Conservation (phyloP, 1,140 invertebrate genomes). For the Zaprionus africanus region DNA sequence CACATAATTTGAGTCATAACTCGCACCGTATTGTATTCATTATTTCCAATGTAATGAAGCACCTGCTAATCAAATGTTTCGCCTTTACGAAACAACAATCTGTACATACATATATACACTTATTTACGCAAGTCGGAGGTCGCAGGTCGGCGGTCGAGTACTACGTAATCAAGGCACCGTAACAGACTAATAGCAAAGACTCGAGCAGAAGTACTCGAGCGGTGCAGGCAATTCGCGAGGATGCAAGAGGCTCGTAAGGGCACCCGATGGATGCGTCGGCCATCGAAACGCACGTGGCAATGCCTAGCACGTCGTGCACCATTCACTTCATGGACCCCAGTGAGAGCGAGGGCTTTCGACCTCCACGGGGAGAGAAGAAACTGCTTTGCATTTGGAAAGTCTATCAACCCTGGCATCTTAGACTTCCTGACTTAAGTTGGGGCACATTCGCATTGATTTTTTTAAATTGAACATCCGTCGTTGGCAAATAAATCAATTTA, state of each 20-base stretch:
- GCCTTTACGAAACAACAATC: background rate
- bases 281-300: conserved; percentile 18
- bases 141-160: background rate
- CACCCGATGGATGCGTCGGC: background rate
- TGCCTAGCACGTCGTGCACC: background rate
- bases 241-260: background rate
- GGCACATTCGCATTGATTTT: conserved; percentile 2
- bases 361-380: background rate
- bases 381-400: background rate
- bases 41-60: background rate
- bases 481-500: conserved; percentile 8
- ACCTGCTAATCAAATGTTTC: conserved; percentile 5
- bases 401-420: background rate
- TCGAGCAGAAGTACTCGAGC: background rate
- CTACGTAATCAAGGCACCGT: conserved; percentile 11
- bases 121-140: background rate
- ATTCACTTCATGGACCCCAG: background rate
- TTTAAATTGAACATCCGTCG: conserved; percentile 1
- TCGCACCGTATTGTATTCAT: background rate
- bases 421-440: background rate
- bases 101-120: background rate
- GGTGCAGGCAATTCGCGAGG: conserved; percentile 1
- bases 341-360: background rate
- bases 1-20: background rate
- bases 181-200: conserved; percentile 14